Evolutionary conservation across 2,113 vertebrate species (phyloP).

Genomic region (Antennarius striatus): DNA sequence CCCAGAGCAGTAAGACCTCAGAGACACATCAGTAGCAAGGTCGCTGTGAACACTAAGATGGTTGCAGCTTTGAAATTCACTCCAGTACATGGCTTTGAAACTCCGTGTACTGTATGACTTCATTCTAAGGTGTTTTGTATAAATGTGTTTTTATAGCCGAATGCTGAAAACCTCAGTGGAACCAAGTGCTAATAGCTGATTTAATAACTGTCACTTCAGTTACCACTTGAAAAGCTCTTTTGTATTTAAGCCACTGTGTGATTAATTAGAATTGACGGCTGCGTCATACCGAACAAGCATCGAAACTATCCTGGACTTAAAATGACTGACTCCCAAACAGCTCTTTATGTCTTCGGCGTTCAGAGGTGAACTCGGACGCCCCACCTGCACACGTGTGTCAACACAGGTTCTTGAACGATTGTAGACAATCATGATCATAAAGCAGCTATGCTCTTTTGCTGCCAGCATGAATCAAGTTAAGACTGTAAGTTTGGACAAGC

Average conservation of each 20-base stretch:
- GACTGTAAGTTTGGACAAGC: too few species aligned
- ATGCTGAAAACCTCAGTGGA: slow-evolving; percentile 6
- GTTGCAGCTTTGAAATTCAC: slow-evolving; percentile 74
- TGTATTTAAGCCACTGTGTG: neutral
- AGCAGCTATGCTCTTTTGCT: too few species aligned
- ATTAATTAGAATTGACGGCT: neutral
- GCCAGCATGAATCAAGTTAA: too few species aligned
- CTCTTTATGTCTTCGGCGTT: neutral
- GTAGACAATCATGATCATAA: too few species aligned
- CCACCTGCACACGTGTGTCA: too few species aligned
- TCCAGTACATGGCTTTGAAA: slow-evolving; percentile 64
- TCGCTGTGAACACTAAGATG: slow-evolving; percentile 70
- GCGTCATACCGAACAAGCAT: neutral
- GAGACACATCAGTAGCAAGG: slow-evolving; percentile 77
- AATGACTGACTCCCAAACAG: neutral
- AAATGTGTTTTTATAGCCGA: slow-evolving; percentile 33
- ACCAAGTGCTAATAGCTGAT: slow-evolving; percentile 9
- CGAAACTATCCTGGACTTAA: neutral
- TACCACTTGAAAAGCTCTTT: slow-evolving; percentile 16
- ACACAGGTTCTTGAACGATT: too few species aligned
- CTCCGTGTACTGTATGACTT: slow-evolving; percentile 36
- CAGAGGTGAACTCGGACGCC: neutral
- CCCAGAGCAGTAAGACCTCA: slow-evolving; percentile 76
- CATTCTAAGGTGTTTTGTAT: slow-evolving; percentile 50
- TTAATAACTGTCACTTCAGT: slow-evolving; percentile 25